phyloP scores from a whole-genome alignment of 2,113 vertebrate genomes.

The Oncorhynchus gorbuscha region DNA sequence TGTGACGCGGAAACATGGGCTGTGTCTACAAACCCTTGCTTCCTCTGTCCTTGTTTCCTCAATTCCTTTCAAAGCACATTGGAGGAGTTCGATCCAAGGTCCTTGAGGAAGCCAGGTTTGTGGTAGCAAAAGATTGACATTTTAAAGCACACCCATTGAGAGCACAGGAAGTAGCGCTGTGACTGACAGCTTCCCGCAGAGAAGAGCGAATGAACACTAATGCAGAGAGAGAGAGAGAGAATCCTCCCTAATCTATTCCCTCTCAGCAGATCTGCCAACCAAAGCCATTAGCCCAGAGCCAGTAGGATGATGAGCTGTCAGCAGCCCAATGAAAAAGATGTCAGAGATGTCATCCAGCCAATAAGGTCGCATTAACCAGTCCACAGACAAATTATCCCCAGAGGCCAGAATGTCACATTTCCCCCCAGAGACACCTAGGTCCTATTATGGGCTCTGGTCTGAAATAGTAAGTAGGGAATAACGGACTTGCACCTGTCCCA shows the following conservation, averaged over 20 bases:
- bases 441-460: no score
- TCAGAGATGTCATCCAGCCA: not conserved
- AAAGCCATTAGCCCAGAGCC: constrained; percentile 55
- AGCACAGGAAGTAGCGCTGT: not conserved
- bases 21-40: no score
- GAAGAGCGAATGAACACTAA: not conserved
- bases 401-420: not conserved
- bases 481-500: no score
- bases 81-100: no score
- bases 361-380: not conserved
- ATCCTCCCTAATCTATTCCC: constrained; percentile 64
- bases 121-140: no score
- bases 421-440: not conserved
- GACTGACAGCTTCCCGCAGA: not conserved
- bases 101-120: no score
- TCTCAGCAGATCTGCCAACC: constrained; percentile 58
- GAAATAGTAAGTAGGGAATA: no score
- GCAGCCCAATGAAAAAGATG: constrained; percentile 20
- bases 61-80: no score
- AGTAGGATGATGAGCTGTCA: constrained; percentile 61
- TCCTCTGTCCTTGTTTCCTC: no score
- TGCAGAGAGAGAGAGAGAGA: constrained; percentile 6
- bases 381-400: no score
- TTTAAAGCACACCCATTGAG: not conserved
- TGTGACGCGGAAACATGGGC: not conserved